A percentile compares a stretch with the other conserved stretches of the same genome.
These are phyloP conservation scores for Sitobion miscanthi DNA, from an alignment of 1,140 invertebrate genomes.

Conservation along the genomic window DNA sequence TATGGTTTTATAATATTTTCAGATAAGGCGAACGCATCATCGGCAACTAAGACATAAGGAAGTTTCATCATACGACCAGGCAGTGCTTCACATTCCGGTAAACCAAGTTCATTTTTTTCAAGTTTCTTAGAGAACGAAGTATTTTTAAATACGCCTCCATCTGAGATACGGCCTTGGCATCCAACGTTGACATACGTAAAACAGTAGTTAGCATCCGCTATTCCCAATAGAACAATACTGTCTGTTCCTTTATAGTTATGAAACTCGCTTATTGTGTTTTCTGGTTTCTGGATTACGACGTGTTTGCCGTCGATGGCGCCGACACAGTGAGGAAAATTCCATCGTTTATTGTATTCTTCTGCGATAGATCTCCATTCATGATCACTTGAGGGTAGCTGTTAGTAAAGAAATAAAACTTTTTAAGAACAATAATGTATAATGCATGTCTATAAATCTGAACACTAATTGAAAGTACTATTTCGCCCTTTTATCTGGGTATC, in stretches of 20 bases:
- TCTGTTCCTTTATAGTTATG: no score
- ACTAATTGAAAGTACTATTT: no score
- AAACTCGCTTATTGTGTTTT: slow-evolving; percentile 62
- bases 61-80: slow-evolving; percentile 58
- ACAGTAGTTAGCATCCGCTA: slow-evolving; percentile 61
- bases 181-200: slow-evolving; percentile 58
- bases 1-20: slow-evolving; percentile 60
- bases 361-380: slow-evolving; percentile 61
- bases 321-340: slow-evolving; percentile 63
- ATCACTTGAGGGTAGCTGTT: slow-evolving; percentile 43
- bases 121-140: slow-evolving; percentile 35
- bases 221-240: no score
- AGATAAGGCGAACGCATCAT: slow-evolving; percentile 62
- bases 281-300: slow-evolving; percentile 62
- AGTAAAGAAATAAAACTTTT: no score
- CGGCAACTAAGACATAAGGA: slow-evolving; percentile 64
- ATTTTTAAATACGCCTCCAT: slow-evolving; percentile 62
- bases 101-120: slow-evolving; percentile 12
- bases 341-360: slow-evolving; percentile 60
- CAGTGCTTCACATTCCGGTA: slow-evolving; percentile 60
- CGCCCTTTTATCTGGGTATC: no score
- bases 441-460: no score
- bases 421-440: no score
- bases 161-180: slow-evolving; percentile 60
- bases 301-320: slow-evolving; percentile 67